Evolutionary conservation across 2,113 vertebrate species (phyloP).

Genomic region (Carassius auratus): DNA sequence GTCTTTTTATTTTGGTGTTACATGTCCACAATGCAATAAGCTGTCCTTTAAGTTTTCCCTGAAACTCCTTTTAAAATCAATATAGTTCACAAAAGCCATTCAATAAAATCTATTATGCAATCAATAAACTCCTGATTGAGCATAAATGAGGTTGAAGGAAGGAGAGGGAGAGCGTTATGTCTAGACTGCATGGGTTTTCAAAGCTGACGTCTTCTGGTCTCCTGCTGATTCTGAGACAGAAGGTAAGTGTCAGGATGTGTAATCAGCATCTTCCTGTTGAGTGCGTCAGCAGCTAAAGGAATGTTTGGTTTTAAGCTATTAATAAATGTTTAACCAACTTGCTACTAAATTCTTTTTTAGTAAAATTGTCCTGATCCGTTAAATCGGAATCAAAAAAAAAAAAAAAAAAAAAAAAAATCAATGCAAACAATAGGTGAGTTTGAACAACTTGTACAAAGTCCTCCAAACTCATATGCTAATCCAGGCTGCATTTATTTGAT

Average conservation of each 20-base stretch:
- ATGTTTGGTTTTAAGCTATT: not conserved
- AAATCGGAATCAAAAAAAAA: not conserved
- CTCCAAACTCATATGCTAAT: not conserved
- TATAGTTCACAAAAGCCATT: not conserved
- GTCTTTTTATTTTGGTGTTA: not conserved
- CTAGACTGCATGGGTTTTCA: conserved; percentile 37
- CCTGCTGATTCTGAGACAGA: conserved; percentile 18
- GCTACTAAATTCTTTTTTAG: not conserved
- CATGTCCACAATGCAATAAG: conserved; percentile 27
- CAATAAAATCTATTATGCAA: not conserved
- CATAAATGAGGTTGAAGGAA: not conserved
- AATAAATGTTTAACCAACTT: conserved; percentile 5
- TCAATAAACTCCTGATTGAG: not conserved
- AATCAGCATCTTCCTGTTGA: conserved; percentile 46
- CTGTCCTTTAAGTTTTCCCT: not conserved
- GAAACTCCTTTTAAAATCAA: not conserved
- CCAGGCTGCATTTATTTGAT: not conserved
- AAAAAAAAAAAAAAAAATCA: not conserved
- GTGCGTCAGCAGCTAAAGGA: not conserved
- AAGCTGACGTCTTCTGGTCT: conserved; percentile 22
- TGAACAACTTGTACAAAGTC: not conserved
- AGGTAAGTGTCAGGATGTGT: conserved; percentile 27
- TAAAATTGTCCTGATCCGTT: not conserved
- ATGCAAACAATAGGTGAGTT: not conserved
- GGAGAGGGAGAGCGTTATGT: conserved; percentile 28